These are phyloP conservation scores for Blennius ocellaris DNA, from an alignment of 2,113 vertebrate species.

Conservation along the genomic window DNA sequence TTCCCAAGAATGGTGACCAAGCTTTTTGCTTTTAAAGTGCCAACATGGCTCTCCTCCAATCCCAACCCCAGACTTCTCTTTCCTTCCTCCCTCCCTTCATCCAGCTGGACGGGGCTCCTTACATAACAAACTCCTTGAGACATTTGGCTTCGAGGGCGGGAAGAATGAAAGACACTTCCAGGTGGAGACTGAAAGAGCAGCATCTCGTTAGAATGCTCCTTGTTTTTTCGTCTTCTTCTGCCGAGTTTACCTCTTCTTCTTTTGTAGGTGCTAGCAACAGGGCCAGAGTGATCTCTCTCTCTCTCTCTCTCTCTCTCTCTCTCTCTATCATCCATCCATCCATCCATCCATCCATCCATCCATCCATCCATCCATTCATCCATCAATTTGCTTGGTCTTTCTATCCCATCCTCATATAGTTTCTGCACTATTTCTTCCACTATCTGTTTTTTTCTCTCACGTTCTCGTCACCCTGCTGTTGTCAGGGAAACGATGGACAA, in stretches of 20 bases:
- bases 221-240: not conserved
- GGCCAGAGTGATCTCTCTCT: too few species aligned
- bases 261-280: too few species aligned
- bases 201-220: not conserved
- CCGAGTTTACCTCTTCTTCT: not conserved
- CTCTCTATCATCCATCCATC: too few species aligned
- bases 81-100: slow-evolving; percentile 37
- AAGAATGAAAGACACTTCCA: slow-evolving; percentile 38
- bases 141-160: slow-evolving; percentile 22
- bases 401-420: slow-evolving; percentile 9
- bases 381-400: slow-evolving; percentile 21
- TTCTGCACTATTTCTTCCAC: not conserved
- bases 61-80: not conserved
- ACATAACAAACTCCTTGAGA: slow-evolving; percentile 2
- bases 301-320: too few species aligned
- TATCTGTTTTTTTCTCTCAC: not conserved
- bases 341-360: too few species aligned
- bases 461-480: slow-evolving; percentile 25
- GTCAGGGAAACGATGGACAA: slow-evolving; percentile 51
- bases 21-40: slow-evolving; percentile 32
- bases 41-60: slow-evolving; percentile 27
- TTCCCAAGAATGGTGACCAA: not conserved
- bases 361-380: slow-evolving; percentile 16
- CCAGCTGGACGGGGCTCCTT: slow-evolving; percentile 2
- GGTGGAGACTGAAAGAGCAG: slow-evolving; percentile 13